These are phyloP conservation scores for Sylvilagus bachmani DNA, from an alignment of 2,113 vertebrate genomes.

Conservation along the genomic window DNA sequence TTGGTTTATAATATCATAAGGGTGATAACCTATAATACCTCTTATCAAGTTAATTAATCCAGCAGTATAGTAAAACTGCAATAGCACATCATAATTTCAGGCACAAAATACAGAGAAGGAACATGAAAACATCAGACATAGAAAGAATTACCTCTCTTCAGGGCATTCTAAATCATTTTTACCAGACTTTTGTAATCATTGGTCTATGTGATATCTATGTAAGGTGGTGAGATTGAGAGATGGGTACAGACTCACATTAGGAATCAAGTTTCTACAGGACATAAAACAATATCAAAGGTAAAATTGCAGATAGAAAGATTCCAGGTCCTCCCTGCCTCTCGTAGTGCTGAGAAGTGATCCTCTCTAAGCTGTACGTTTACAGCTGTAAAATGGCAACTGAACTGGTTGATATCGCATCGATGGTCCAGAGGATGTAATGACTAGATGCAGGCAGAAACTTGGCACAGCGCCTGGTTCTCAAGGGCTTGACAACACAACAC, in stretches of 20 bases:
- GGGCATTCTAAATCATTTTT: not conserved
- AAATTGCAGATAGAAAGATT: not conserved
- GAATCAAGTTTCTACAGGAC: not conserved
- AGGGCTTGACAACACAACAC: not conserved
- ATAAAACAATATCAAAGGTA: not conserved
- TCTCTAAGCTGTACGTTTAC: not conserved
- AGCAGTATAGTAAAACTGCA: not conserved
- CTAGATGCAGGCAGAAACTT: too few species aligned
- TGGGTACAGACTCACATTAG: not conserved
- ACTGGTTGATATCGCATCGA: not conserved
- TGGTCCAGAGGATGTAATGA: not conserved
- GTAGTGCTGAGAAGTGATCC: too few species aligned
- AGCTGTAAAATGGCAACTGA: not conserved
- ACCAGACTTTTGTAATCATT: not conserved
- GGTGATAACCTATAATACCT: not conserved
- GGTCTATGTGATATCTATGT: not conserved
- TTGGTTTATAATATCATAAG: not conserved
- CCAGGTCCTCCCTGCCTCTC: not conserved
- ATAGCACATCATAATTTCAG: not conserved
- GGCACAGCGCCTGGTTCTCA: not conserved
- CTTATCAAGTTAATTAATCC: not conserved
- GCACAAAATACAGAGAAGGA: not conserved
- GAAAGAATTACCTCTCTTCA: not conserved
- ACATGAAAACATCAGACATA: not conserved
- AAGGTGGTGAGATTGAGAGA: fast-evolving